Evolutionary conservation across 2,113 vertebrate genomes (phyloP), one percentile per base, ranked within the genome.

Genomic region (Seriola aureovittata): DNA sequence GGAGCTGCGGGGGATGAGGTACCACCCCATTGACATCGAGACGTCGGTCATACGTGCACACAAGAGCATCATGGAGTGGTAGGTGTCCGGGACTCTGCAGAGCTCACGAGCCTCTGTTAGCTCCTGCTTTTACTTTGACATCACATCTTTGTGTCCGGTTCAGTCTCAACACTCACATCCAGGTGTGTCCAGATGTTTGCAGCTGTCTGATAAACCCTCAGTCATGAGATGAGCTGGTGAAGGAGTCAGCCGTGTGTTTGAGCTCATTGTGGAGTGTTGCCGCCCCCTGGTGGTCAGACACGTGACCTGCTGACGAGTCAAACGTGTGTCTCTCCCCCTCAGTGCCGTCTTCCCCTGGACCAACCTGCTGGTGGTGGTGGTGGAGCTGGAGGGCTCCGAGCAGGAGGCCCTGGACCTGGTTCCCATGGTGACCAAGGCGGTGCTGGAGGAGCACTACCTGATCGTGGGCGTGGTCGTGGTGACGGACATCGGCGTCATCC

Each of bases 331-430:
- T 68, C 57, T 81, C 76, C 64, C 55, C 65, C 90, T 7, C 94
- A 99, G 98, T 36, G 98, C 98, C 1, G 98, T 99, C 86, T 99
- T 99, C 91, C 98, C 98, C 80, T 99, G 98, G 98, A 99, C 98
- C 85, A 99, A 99, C 91, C 93, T 99, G 83, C 91, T 99, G 95
- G 98, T 99, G 36, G 98, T 99, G 81, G 98, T 99, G 73, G 98
- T 99, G 80, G 98, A 99, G 95, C 96, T 99, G 78, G 98, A 99
- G 55, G 98, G 98, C 85, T 99, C 98, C 0, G 98, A 99, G 88
- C 98, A 99, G 90, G 98, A 99, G 85, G 98, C 98, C 68, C 93
- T 99, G 96, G 98, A 99, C 96, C 97, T 99, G 92, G 98, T 99
- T 93, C 98, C 98, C 54, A 91, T 99, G 95, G 98, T 99, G 94